Conservation (phyloP, 2,888 invertebrate genomes). For the Pollenia griseotomentosa region DNA sequence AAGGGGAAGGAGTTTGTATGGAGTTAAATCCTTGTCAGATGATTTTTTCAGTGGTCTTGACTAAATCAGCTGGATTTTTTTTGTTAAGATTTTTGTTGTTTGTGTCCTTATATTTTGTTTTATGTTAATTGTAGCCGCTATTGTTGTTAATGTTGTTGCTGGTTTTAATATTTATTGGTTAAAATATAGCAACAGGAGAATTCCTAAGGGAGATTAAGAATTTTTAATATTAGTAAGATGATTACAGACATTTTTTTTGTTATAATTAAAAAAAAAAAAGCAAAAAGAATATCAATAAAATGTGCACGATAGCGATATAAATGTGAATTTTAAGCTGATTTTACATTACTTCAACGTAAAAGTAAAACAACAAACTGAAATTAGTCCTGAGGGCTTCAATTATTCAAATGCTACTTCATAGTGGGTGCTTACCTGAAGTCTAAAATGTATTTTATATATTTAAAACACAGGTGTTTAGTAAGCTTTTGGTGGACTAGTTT, state of each 20-base stretch:
- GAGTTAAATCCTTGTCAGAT: slow-evolving; percentile 37
- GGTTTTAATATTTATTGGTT: slow-evolving; percentile 71
- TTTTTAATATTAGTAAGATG: slow-evolving; percentile 49
- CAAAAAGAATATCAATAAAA: neutral
- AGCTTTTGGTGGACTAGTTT: too few relatives aligned
- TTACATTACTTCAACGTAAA: too few relatives aligned
- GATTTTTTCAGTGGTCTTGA: slow-evolving; percentile 29
- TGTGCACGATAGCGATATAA: neutral
- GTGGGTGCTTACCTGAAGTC: too few relatives aligned
- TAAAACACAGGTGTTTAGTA: too few relatives aligned
- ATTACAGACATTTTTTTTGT: slow-evolving; percentile 21
- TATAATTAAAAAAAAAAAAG: slow-evolving; percentile 46
- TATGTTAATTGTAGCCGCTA: slow-evolving; percentile 67
- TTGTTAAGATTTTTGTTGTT: slow-evolving; percentile 60
- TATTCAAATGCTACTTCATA: too few relatives aligned
- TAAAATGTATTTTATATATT: too few relatives aligned
- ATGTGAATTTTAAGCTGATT: too few relatives aligned
- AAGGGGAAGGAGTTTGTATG: neutral
- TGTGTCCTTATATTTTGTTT: slow-evolving; percentile 28
- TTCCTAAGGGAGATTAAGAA: slow-evolving; percentile 77
- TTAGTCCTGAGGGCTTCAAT: too few relatives aligned
- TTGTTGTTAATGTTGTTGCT: slow-evolving; percentile 61
- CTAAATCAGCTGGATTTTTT: slow-evolving; percentile 31
- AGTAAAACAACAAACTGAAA: too few relatives aligned
- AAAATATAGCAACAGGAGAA: slow-evolving; percentile 77